Conservation (phyloP, 2,888 invertebrate species). For the Ectropis crepuscularia region DNA sequence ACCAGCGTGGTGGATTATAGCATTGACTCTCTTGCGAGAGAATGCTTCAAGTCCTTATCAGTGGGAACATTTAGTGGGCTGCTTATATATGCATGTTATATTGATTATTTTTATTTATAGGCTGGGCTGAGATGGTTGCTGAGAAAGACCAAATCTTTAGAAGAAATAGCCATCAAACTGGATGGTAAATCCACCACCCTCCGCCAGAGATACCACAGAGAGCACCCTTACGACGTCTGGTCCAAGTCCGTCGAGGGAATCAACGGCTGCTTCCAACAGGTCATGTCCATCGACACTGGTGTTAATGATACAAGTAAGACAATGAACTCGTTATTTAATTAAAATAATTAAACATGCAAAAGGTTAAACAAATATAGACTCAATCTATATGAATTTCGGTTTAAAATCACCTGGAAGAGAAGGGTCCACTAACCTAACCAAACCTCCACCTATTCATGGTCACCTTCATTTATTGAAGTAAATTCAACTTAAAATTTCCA, state of each 20-base stretch:
- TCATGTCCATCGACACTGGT: conserved; percentile 65
- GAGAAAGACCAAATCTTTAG: conserved; percentile 58
- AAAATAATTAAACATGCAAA: too few relatives aligned
- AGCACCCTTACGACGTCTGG: conserved; percentile 73
- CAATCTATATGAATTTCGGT: too few relatives aligned
- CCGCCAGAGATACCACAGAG: conserved; percentile 67
- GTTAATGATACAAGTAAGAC: conserved; percentile 65
- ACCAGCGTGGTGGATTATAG: too few relatives aligned
- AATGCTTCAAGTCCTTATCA: not conserved
- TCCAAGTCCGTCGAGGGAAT: conserved; percentile 62
- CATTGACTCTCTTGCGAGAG: too few relatives aligned
- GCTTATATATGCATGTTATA: not conserved
- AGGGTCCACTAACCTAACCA: too few relatives aligned
- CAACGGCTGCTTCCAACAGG: conserved; percentile 71
- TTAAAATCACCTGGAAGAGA: too few relatives aligned
- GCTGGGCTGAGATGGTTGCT: conserved; percentile 71
- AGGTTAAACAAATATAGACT: too few relatives aligned
- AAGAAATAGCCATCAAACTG: conserved; percentile 41
- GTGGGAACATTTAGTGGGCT: too few relatives aligned
- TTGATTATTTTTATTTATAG: conserved; percentile 43
- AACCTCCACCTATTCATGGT: too few relatives aligned
- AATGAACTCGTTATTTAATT: conserved; percentile 14
- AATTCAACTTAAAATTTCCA: too few relatives aligned
- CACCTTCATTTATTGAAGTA: too few relatives aligned
- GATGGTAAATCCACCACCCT: conserved; percentile 56